Percentiles rank a stretch among this genome's conserved stretches.
These are phyloP conservation scores for Pimephales promelas DNA, from an alignment of 2,113 vertebrate species.

Conservation along the genomic window DNA sequence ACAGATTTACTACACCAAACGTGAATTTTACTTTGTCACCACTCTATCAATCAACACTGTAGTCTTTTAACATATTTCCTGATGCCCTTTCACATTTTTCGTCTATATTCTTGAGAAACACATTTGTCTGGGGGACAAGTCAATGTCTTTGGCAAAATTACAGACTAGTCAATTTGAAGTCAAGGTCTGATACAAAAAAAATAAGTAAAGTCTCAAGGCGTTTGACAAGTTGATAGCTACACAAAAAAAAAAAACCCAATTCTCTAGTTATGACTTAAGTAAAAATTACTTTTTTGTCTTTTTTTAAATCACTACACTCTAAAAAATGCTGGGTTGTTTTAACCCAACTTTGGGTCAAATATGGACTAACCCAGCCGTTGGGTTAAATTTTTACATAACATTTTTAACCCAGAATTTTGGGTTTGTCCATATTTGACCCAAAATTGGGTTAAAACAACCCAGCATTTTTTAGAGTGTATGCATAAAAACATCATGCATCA, in stretches of 20 bases:
- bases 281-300: constrained; percentile 45
- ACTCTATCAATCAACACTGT: constrained; percentile 3
- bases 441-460: too few species aligned
- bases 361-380: too few species aligned
- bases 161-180: not conserved
- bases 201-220: constrained; percentile 32
- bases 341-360: too few species aligned
- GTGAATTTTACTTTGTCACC: not conserved
- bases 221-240: constrained; percentile 53
- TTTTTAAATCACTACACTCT: constrained; percentile 24
- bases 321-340: too few species aligned
- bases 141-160: constrained; percentile 16
- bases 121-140: constrained; percentile 12
- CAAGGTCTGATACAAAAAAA: constrained; percentile 47
- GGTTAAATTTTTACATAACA: too few species aligned
- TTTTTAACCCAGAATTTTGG: too few species aligned
- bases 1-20: constrained; percentile 25
- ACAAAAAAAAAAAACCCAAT: constrained; percentile 47
- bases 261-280: constrained; percentile 54
- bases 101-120: constrained; percentile 8
- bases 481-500: constrained; percentile 55
- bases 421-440: too few species aligned
- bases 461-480: too few species aligned
- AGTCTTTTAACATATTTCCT: not conserved
- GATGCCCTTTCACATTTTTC: not conserved